Evolutionary conservation across 2,113 vertebrate species (phyloP).

Genomic region (Solea solea): DNA sequence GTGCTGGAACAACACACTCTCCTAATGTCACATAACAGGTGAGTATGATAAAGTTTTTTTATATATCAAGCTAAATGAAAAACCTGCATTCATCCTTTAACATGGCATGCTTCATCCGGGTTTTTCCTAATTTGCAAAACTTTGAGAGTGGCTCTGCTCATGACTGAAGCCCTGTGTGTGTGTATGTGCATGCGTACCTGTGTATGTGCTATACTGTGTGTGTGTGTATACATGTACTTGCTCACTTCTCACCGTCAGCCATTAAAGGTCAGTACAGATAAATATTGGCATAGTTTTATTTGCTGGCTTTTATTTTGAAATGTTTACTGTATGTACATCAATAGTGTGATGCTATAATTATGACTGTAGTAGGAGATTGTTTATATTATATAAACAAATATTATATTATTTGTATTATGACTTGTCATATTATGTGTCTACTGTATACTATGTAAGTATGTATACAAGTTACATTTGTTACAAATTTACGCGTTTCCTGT

Average conservation of each 20-base stretch:
- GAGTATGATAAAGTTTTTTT: conserved; percentile 52
- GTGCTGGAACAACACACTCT: conserved; percentile 30
- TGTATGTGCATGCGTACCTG: conserved; percentile 11
- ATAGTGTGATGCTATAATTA: too few species aligned
- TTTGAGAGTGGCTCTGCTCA: conserved; percentile 57
- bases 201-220: background rate
- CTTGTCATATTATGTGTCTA: too few species aligned
- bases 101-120: conserved; percentile 51
- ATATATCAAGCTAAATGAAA: too few species aligned
- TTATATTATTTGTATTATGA: too few species aligned
- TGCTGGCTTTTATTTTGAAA: too few species aligned
- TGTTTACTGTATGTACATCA: too few species aligned
- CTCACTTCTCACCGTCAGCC: conserved; percentile 7
- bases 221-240: conserved; percentile 13
- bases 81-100: background rate
- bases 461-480: too few species aligned
- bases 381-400: too few species aligned
- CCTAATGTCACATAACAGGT: conserved; percentile 21
- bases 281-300: background rate
- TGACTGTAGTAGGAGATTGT: too few species aligned
- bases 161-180: background rate
- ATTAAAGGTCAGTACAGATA: conserved; percentile 62
- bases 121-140: conserved; percentile 72
- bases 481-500: too few species aligned
- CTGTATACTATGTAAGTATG: too few species aligned